Base-by-base conservation (phyloP, 1,140 invertebrate genomes). In the Hypsibius dujardini region DNA sequence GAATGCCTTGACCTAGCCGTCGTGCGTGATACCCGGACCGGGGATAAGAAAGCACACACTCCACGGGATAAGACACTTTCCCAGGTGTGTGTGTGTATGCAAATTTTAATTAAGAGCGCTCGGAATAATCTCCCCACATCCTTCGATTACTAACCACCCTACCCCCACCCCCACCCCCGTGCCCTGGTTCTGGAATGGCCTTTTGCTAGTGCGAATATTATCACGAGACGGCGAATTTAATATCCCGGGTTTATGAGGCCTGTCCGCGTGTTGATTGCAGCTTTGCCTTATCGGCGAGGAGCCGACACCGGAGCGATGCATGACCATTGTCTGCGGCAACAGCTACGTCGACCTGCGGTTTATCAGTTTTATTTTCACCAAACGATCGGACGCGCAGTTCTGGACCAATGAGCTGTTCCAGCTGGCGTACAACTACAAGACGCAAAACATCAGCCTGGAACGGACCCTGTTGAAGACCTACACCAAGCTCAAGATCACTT, bases 291-390 rank as follows among this genome's bases (percentile, higher is more conserved):
- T 67, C 62, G 62, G 62, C 42, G 88, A 92, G 78, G 87, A 90
- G 74, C 87, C 87, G n/a, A 81, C 96, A 71, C 92, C 95, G 79
- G 92, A 95, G 76, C 95, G 94, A 82, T 95, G 91, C 46, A 84
- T 96, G 70, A 92, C 91, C 7, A 86, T 97, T 62, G 90, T 88
- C 75, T 87, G 89, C 77, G 92, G 90, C 46, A 85, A 86, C 46
- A 92, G 95, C 81, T 92, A 95, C 81, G 90, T 94, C 73, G 95
- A 92, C 80, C 83, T 94, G 72, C 87, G 84, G 71, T 93, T 90
- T 79, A 85, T 93, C 74, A 94, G 94, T 82, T 96, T 96, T 81
- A 73, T 73, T 59, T 7, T 74, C 46, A 46, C 59, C 59, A 71
- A 47, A n/a, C 46, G 50, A 28, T 28, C 67, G n/a, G 70, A 56